Evolutionary conservation across 2,888 invertebrate species (phyloP), one percentile per base, ranked within the genome.

Genomic region (Limnephilus auricula): DNA sequence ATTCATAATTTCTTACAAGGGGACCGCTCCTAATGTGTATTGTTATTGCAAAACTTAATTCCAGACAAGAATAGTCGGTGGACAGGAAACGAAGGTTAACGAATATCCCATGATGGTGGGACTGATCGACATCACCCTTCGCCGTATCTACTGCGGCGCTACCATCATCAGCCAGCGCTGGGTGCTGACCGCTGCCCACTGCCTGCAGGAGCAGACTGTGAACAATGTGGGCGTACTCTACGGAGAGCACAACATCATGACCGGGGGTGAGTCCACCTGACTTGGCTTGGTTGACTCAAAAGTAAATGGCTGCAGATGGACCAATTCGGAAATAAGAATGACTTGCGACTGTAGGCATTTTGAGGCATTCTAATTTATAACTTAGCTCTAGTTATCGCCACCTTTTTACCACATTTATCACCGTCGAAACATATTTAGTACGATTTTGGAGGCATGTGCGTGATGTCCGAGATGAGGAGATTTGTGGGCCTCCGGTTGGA

Each of bases 101-200:
- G 95, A 95, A 93, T 96, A 89, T 93, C 94, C 94, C 0, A 94
- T 95, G 95, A 95, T 95, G 95, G 94, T 92, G 0, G 95, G 93
- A 0, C 2, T 96, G 0, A 93, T 93, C 0, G 94, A 95, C 86
- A 50, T 91, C 13, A 50, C 18, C 13, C 0, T 2, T 90, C 50
- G 94, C 93, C 93, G 95, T 94, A 94, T 96, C n/a, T 95, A 94
- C 92, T 97, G 97, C 93, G 97, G 97, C 0, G 96, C 94, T 0
- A 95, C 95, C 79, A 96, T 97, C 92, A 96, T 97, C 92, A 94
- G 95, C 2, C 85, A 91, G 0, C 93, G 93, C 1, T 95, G 95
- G 93, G 94, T 96, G 0, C 0, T 97, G 90, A 95, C 97, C 0
- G 97, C 97, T 0, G 97, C 96, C 0, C 97, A 97, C 93, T 97